Base-by-base conservation (phyloP, 2,888 invertebrate genomes). In the Chloroclystis v-ata region DNA sequence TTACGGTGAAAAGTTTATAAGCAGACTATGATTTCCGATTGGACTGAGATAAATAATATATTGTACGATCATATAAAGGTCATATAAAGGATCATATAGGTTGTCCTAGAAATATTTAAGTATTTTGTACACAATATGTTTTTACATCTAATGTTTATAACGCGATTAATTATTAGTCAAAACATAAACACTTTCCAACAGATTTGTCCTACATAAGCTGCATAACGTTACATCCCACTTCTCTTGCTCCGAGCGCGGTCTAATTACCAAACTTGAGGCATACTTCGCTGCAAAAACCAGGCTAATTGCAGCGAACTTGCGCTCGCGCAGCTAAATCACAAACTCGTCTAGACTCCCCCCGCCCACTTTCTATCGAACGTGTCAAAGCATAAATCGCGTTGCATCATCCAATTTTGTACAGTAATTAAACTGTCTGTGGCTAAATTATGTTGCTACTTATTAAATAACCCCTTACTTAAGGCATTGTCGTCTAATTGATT, bases 321-420 rank as follows among this genome's bases (percentile, higher is more conserved):
- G 30, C 32, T 16, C 39, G 20, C 35, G 14, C 52, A 26, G 28
- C 53, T 54, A 54, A 54, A 52, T 57, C 56, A 54, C 33, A 52
- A 52, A 48, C 52, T 41, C 30, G 56, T 54, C 56, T 56, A 58
- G 58, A 56, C 57, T 52, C 32, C 49, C 48, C 25, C 52, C 54
- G 49, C 56, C 58, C 49, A 59, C 61, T 61, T 61, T 61, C 61
- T 56, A 59, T 52, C 51, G 52, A 52, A 56, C 52, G 50, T 51
- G 57, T 59, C 54, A 61, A 61, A 51, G 47, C 51, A 47, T 47
- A 52, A 52, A 52, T 52, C 47, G 47, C 47, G 47, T 52, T 52
- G 47, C 51, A 47, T 52, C 51, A 52, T 47, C 44, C 51, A 47
- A 44, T 52, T 47, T 52, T 39, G 47, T 52, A 28, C 42, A 49